phyloP scores from a whole-genome alignment of 2,888 invertebrate genomes.

The Myopa testacea region DNA sequence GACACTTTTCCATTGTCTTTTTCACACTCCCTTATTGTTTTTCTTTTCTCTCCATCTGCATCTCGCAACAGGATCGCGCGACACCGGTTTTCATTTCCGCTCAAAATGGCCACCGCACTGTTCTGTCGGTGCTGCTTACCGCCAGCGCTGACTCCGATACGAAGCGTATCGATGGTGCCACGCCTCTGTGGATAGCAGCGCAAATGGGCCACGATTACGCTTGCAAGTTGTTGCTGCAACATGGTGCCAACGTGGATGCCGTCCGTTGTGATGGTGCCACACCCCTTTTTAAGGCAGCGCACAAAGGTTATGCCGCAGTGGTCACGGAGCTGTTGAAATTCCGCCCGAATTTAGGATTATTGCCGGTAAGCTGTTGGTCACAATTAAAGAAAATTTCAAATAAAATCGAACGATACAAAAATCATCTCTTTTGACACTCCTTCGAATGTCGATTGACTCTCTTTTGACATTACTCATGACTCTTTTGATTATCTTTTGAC shows the following conservation, averaged over 20 bases:
- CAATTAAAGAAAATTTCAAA: too few relatives aligned
- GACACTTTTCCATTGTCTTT: not conserved
- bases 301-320: conserved; percentile 92
- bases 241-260: conserved; percentile 84
- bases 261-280: conserved; percentile 92
- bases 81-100: conserved; percentile 92
- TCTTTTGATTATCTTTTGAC: too few relatives aligned
- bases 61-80: conserved; percentile 81
- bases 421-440: not conserved
- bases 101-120: conserved; percentile 91
- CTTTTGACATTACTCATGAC: too few relatives aligned
- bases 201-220: conserved; percentile 94
- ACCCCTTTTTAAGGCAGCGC: conserved; percentile 92
- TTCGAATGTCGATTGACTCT: not conserved
- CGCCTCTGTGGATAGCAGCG: conserved; percentile 93
- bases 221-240: conserved; percentile 80
- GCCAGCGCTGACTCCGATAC: conserved; percentile 81
- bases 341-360: conserved; percentile 82
- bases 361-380: conserved; percentile 76
- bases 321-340: conserved; percentile 85
- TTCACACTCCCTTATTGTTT: not conserved
- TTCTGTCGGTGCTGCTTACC: conserved; percentile 78
- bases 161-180: conserved; percentile 85
- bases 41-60: not conserved
- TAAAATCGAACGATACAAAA: too few relatives aligned